Evolutionary conservation across 2,888 invertebrate species (phyloP).

Genomic region (Euplagia quadripunctaria): DNA sequence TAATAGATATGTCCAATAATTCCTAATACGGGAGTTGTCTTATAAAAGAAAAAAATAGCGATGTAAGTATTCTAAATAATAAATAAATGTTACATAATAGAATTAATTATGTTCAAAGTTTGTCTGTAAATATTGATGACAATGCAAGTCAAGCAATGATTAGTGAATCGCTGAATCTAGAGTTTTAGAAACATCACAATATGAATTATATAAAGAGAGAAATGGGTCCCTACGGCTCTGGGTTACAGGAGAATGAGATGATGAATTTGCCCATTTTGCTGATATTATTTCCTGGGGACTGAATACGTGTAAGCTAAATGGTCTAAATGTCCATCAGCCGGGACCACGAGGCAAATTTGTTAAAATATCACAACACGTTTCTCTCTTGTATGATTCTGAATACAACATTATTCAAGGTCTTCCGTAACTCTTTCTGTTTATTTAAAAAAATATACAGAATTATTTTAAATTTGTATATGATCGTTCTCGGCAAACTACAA

Average conservation of each 20-base stretch:
- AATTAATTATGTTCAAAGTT: too few relatives aligned
- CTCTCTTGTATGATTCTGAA: neutral
- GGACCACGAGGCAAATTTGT: constrained; percentile 13
- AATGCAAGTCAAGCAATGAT: neutral
- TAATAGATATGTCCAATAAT: too few relatives aligned
- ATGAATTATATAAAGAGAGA: neutral
- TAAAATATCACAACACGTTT: constrained; percentile 11
- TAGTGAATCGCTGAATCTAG: neutral
- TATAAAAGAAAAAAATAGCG: too few relatives aligned
- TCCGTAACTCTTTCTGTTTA: constrained; percentile 3
- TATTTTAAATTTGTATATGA: too few relatives aligned
- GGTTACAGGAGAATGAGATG: neutral
- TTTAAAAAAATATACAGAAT: neutral
- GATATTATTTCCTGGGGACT: constrained; percentile 8
- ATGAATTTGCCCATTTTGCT: constrained; percentile 1
- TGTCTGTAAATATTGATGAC: neutral
- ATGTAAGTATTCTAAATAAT: too few relatives aligned
- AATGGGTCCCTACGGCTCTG: neutral
- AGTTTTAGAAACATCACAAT: neutral
- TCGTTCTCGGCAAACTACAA: too few relatives aligned
- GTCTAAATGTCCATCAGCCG: constrained; percentile 9
- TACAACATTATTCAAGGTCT: neutral
- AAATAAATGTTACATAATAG: too few relatives aligned
- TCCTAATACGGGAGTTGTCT: too few relatives aligned
- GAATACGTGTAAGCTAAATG: constrained; percentile 7